Evolutionary conservation across 2,113 vertebrate genomes (phyloP).

Genomic region (Nothoprocta perdicaria): DNA sequence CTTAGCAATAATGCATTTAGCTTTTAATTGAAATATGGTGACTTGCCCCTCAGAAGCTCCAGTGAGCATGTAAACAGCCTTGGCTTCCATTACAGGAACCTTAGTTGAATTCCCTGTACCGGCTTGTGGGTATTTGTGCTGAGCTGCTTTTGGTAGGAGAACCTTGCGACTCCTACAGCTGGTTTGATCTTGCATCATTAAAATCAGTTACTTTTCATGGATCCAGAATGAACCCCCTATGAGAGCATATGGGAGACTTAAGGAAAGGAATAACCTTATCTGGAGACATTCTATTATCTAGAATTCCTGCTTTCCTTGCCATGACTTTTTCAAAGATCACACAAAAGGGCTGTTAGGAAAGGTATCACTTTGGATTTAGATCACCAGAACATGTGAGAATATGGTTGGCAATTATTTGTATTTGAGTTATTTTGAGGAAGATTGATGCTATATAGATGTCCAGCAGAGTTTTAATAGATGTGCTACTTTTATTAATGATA

Average conservation of each 20-base stretch:
- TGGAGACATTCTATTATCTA: conserved; percentile 35
- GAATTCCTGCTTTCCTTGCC: conserved; percentile 32
- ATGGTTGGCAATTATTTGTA: not conserved
- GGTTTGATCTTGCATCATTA: not conserved
- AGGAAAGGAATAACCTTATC: conserved; percentile 53
- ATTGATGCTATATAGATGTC: not conserved
- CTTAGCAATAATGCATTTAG: not conserved
- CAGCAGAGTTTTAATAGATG: not conserved
- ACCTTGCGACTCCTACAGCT: not conserved
- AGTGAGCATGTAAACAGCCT: not conserved
- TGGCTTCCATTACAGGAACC: not conserved
- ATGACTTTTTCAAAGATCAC: not conserved
- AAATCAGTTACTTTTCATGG: conserved; percentile 7
- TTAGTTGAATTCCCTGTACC: not conserved
- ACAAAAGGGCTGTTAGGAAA: conserved; percentile 8
- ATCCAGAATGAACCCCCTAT: not conserved
- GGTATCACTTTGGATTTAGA: conserved; percentile 6
- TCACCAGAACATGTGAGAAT: not conserved
- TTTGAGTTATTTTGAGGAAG: not conserved
- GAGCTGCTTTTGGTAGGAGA: conserved; percentile 16
- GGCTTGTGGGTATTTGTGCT: not conserved
- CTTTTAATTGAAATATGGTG: not conserved
- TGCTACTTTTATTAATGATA: not conserved
- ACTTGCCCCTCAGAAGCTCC: not conserved
- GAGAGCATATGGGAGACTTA: not conserved